Base-by-base conservation (phyloP, 2,888 invertebrate genomes). In the Copidosoma aretas region DNA sequence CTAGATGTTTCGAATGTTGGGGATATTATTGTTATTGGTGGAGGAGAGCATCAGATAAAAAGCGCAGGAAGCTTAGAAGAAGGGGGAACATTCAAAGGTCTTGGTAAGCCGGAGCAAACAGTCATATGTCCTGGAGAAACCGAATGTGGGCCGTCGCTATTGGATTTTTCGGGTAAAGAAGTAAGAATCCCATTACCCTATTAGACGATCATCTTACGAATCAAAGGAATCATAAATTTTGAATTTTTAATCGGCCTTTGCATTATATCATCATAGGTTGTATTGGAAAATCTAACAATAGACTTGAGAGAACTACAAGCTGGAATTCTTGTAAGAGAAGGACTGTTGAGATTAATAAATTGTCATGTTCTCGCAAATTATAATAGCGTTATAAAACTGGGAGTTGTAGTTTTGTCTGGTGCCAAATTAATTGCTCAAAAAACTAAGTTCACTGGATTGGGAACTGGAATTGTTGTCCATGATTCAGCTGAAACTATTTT, bases 281-380 rank as follows among this genome's bases (percentile, higher is more conserved):
- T 82, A 1, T 73, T 89, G n/a, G 86, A 87, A 73, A 87, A 89
- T 76, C 46, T 89, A 46, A 85, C 86, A 1, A 77, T 89, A 17
- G 84, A 89, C 74, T 86, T 88, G 54, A 81, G 82, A 41, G 84
- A 84, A 21, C 84, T 87, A 10, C 86, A 86, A 62, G 86, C 85
- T 59, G 89, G 86, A 14, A 82, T 88, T 61, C 74, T 87, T 17
- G 78, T 86, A 10, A 84, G 88, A 62, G 81, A 80, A 71, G 89
- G 89, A 17, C 84, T 79, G 25, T 76, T 87, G 0, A 80, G 78
- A 17, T 75, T 89, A 61, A 83, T 80, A 56, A 86, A 86, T 73
- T 89, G 89, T 75, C 84, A 80, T 72, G 78, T 89, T 59, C 75
- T 85, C 52, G 87, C 87, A 1, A 83, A 86, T 75, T 84, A 84